A percentile compares a stretch with the other conserved stretches of the same genome.
Conservation (phyloP, 2,797 vertebrate species). For the Hipposideros larvatus region DNA sequence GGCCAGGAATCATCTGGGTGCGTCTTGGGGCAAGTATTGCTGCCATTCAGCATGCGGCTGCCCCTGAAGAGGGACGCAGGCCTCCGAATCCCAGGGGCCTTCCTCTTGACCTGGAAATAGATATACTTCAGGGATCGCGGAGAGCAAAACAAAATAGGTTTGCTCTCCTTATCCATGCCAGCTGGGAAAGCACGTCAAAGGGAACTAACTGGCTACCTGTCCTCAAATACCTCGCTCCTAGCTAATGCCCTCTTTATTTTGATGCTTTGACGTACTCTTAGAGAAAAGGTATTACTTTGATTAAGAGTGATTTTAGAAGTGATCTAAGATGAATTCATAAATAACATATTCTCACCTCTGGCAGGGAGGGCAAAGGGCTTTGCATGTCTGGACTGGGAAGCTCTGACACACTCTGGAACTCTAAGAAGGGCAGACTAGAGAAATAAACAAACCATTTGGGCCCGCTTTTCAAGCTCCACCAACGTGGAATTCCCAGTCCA, state of each 20-base stretch:
- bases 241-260: conserved; percentile 24
- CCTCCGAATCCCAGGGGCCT: conserved; percentile 41
- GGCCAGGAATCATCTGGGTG: conserved; percentile 5
- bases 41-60: neutral
- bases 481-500: conserved; percentile 67
- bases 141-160: neutral
- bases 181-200: neutral
- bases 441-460: conserved; percentile 78
- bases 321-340: conserved; percentile 80
- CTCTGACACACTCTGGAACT: conserved; percentile 72
- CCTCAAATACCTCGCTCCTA: neutral
- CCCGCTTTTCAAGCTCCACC: conserved; percentile 73
- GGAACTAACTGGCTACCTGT: neutral
- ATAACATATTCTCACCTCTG: conserved; percentile 76
- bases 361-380: conserved; percentile 78
- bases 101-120: conserved; percentile 65
- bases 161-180: neutral
- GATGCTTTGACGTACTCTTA: conserved; percentile 56
- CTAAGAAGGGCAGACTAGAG: conserved; percentile 74
- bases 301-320: conserved; percentile 73
- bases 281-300: conserved; percentile 69
- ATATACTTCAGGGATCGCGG: neutral
- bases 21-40: conserved; percentile 22
- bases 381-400: conserved; percentile 77
- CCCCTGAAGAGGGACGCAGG: conserved; percentile 52